Evolutionary conservation across 2,113 vertebrate species (phyloP).

Genomic region (Podarcis raffonei): DNA sequence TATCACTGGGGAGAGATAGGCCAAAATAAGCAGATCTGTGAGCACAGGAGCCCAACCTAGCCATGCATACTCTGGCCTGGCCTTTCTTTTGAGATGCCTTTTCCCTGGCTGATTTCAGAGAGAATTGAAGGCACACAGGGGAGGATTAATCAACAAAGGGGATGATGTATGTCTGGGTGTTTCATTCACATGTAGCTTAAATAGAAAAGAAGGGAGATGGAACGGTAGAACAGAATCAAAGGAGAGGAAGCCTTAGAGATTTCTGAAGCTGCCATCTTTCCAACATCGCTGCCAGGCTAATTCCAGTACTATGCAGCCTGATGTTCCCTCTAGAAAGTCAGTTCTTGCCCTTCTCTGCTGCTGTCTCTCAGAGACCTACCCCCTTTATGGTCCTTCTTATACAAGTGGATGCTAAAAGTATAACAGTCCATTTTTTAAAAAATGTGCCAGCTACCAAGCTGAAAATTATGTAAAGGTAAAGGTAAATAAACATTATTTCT

Average conservation of each 20-base stretch:
- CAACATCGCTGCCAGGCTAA: background rate
- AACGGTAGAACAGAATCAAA: slow-evolving; percentile 54
- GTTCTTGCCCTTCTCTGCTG: background rate
- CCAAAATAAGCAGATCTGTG: slow-evolving; percentile 86
- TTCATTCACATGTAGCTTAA: slow-evolving; percentile 47
- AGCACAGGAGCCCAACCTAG: slow-evolving; percentile 77
- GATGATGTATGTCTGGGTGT: slow-evolving; percentile 42
- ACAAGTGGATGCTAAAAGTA: background rate
- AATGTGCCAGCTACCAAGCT: background rate
- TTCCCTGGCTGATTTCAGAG: slow-evolving; percentile 63
- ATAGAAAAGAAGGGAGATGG: slow-evolving; percentile 42
- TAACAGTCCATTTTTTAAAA: background rate
- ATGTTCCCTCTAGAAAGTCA: background rate
- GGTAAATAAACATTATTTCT: background rate
- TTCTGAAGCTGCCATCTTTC: background rate
- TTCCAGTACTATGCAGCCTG: background rate
- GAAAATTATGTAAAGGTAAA: background rate
- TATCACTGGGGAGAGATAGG: slow-evolving; percentile 91
- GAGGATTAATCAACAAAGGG: slow-evolving; percentile 58
- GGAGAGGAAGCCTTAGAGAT: background rate
- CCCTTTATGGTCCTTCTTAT: background rate
- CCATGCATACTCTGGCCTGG: slow-evolving; percentile 75
- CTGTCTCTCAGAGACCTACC: too few species aligned
- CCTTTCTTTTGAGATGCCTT: slow-evolving; percentile 90
- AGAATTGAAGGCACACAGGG: slow-evolving; percentile 49